Conservation (phyloP, 2,888 invertebrate genomes). For the Pachliopta kotzebuea region DNA sequence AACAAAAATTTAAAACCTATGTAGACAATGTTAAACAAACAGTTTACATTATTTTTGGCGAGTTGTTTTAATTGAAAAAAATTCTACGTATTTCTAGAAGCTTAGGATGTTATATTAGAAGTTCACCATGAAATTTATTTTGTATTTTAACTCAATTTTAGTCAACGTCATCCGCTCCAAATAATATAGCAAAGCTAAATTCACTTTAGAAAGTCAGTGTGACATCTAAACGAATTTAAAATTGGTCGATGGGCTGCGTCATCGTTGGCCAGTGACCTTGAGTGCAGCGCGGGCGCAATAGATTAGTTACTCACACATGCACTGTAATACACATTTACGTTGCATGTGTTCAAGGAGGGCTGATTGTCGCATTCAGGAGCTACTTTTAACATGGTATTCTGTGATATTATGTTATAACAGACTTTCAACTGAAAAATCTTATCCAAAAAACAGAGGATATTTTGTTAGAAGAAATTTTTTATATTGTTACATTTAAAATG, state of each 20-base stretch:
- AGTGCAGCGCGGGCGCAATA: conserved; percentile 59
- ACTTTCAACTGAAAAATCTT: neutral
- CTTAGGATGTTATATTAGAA: no score
- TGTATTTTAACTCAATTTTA: neutral
- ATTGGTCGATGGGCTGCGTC: conserved; percentile 58
- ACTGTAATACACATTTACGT: conserved; percentile 30
- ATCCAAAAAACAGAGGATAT: neutral
- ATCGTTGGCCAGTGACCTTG: conserved; percentile 72
- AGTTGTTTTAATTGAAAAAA: neutral
- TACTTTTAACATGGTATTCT: conserved; percentile 13
- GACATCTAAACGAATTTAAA: conserved; percentile 56
- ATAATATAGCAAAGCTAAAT: conserved; percentile 29
- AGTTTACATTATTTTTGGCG: neutral
- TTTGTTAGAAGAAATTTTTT: neutral
- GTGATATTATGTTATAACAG: neutral
- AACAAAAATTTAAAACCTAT: neutral
- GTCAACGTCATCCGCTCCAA: neutral
- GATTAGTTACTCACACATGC: conserved; percentile 52
- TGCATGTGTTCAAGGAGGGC: conserved; percentile 41
- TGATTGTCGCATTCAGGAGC: conserved; percentile 37
- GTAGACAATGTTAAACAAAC: neutral
- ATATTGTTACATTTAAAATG: neutral
- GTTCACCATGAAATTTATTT: neutral
- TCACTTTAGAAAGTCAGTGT: conserved; percentile 40
- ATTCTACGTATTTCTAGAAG: neutral